Evolutionary conservation across 2,888 invertebrate genomes (phyloP).

Genomic region (Cerceris rybyensis): DNA sequence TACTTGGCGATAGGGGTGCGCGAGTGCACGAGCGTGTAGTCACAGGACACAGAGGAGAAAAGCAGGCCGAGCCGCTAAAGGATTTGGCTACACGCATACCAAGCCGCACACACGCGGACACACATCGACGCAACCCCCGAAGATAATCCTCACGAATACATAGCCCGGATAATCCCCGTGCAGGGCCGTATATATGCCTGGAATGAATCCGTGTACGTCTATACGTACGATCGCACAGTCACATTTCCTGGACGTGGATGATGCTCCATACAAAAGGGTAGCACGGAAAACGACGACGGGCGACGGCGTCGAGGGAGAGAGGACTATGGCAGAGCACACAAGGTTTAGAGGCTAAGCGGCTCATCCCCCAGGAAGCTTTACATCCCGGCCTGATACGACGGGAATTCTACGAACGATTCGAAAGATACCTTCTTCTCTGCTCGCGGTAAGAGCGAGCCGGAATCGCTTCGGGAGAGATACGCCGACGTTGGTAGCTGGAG

Average conservation of each 20-base stretch:
- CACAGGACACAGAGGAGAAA: constrained; percentile 39
- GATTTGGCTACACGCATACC: constrained; percentile 74
- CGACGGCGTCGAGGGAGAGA: constrained; percentile 42
- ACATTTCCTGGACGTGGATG: constrained; percentile 57
- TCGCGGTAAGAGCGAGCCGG: constrained; percentile 2
- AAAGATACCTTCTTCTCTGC: constrained; percentile 69
- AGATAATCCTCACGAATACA: constrained; percentile 81
- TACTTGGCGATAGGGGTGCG: too few relatives aligned
- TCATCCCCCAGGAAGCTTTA: constrained; percentile 80
- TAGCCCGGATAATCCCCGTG: constrained; percentile 79
- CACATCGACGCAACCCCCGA: constrained; percentile 63
- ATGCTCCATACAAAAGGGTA: constrained; percentile 68
- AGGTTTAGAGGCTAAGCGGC: constrained; percentile 81
- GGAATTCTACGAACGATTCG: constrained; percentile 75
- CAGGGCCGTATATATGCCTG: constrained; percentile 69
- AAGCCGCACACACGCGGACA: constrained; percentile 39
- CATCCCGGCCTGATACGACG: constrained; percentile 76
- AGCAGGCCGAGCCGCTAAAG: constrained; percentile 73
- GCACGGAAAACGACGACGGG: constrained; percentile 49
- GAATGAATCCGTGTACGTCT: constrained; percentile 39
- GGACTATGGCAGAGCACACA: constrained; percentile 75
- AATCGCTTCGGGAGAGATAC: too few relatives aligned
- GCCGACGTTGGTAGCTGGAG: too few relatives aligned
- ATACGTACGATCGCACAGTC: constrained; percentile 35
- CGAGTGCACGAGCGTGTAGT: constrained; percentile 6